Conservation (phyloP, 2,888 invertebrate genomes). For the Clivina fossor region DNA sequence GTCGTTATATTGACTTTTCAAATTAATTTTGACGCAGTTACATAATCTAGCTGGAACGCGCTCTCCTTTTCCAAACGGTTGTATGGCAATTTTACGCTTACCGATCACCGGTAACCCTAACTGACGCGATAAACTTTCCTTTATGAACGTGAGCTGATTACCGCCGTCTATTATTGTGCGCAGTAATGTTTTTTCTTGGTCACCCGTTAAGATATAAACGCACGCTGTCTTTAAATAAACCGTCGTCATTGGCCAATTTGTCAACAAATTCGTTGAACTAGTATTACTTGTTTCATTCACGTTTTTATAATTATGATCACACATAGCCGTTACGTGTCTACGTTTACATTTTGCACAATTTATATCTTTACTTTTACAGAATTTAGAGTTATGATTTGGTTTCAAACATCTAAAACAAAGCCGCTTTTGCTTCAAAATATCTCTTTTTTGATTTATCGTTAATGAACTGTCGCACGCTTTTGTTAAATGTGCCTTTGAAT, state of each 20-base stretch:
- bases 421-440: no score
- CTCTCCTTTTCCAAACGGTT: background rate
- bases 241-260: background rate
- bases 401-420: no score
- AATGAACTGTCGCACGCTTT: no score
- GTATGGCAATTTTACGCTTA: background rate
- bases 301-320: no score
- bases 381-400: no score
- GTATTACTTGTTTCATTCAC: background rate
- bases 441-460: no score
- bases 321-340: no score
- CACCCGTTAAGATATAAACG: background rate
- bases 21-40: background rate
- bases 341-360: no score
- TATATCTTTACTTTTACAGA: no score
- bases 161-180: slow-evolving; percentile 7
- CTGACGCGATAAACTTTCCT: background rate
- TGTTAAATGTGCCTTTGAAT: no score
- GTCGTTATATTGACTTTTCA: background rate
- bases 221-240: background rate
- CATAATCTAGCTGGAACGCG: background rate
- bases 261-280: background rate
- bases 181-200: background rate
- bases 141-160: slow-evolving; percentile 23
- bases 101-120: background rate